Evolutionary conservation across 2,113 vertebrate species (phyloP), one percentile per base, ranked within the genome.

Genomic region (Pelvicachromis taeniatus): DNA sequence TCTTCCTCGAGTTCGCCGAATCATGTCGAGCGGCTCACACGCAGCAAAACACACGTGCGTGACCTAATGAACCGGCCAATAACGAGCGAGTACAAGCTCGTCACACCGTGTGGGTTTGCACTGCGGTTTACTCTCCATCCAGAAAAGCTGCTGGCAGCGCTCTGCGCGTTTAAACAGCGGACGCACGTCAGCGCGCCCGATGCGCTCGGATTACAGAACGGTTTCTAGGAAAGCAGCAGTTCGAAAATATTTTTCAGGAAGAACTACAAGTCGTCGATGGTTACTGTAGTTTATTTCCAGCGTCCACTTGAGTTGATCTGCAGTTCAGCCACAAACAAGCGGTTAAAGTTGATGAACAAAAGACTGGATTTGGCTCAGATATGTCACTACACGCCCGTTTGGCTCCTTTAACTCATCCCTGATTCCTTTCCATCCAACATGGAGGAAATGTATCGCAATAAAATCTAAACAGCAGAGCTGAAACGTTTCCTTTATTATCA

Each of bases 271-370:
- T 83, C 77, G 50, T 12, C 82, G 23, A 54, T 68, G 23, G 42
- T 68, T 78, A 50, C 48, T 21, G 6, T 50, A 42, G 45, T 73
- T 63, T 48, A 7, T 54, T 12, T n/a, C 3, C 40, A 38, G 33
- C 17, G 59, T 82, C 82, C 45, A 80, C 87, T 73, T 81, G n/a
- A 80, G 85, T 81, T 85, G 10, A 88, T 87, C 88, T 87, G 21
- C 73, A 79, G 85, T 81, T 63, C 73, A 54, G 55, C 50, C 58
- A 80, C 75, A 80, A 87, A 80, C 68, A 21, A 16, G 13, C 45
- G 23, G 16, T 78, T 58, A 53, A 33, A 9, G 14, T 10, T 3
- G 14, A 84, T 85, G 73, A 90, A 87, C 21, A n/a, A 84, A 31
- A 58, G 70, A 85, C 48, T 54, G 8, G 8, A 84, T 84, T n/a